These are phyloP conservation scores for Margarornis squamiger DNA, from an alignment of 2,797 vertebrate species.

Conservation along the genomic window DNA sequence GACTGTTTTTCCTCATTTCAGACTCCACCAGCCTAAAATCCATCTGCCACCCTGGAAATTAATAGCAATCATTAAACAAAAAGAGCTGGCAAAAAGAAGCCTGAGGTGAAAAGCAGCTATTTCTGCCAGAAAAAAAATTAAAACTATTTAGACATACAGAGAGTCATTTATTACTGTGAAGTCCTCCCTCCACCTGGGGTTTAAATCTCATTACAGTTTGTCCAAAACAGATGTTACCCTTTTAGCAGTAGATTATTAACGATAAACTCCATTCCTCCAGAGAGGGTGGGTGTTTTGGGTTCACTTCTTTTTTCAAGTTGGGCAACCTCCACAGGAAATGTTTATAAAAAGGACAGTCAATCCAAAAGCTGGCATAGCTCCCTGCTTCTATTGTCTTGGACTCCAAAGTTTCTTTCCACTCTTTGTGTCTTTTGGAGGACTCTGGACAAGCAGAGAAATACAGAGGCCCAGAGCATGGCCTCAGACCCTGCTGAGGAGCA, in stretches of 20 bases:
- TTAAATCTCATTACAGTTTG: conserved; percentile 80
- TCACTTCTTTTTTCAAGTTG: conserved; percentile 40
- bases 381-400: not conserved
- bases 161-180: conserved; percentile 77
- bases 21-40: conserved; percentile 52
- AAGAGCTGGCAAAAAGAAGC: conserved; percentile 67
- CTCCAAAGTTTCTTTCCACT: not conserved
- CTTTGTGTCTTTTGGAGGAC: not conserved
- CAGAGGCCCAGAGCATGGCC: not conserved
- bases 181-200: conserved; percentile 76
- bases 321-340: conserved; percentile 39
- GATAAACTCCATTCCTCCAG: conserved; percentile 73
- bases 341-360: not conserved
- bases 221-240: conserved; percentile 82
- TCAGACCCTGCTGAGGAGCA: not conserved
- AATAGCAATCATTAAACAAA: conserved; percentile 79
- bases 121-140: conserved; percentile 78
- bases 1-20: conserved; percentile 56
- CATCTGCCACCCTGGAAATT: conserved; percentile 77
- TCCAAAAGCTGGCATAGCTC: not conserved
- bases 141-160: conserved; percentile 77
- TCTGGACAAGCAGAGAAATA: not conserved
- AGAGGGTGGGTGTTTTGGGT: conserved; percentile 50
- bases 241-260: conserved; percentile 79
- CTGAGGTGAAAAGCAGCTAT: conserved; percentile 67